Percentiles rank a stretch among this genome's conserved stretches.
Conservation (phyloP, 1,140 invertebrate genomes). For the Periplaneta americana region DNA sequence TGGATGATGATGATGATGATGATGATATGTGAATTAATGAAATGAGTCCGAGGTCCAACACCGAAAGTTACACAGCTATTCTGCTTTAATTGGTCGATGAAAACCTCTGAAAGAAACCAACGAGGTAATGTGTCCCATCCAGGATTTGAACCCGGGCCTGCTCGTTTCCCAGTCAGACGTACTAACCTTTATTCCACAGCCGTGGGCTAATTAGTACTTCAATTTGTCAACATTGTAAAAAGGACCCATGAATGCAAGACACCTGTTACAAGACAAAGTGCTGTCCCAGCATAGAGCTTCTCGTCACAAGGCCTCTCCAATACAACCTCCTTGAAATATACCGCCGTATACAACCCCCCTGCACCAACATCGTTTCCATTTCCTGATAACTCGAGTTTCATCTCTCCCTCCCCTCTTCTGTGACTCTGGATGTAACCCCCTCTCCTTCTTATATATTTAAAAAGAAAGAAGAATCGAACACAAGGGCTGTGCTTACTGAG, state of each 20-base stretch:
- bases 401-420: neutral
- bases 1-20: no score
- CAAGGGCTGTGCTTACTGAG: neutral
- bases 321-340: neutral
- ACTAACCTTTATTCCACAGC: no score
- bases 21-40: no score
- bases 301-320: neutral
- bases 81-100: no score
- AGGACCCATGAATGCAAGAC: neutral
- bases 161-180: no score
- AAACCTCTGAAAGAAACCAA: no score
- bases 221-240: no score
- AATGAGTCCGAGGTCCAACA: no score
- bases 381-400: neutral
- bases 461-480: neutral
- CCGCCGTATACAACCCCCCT: neutral
- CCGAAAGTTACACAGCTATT: no score
- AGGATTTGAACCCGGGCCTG: no score
- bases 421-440: neutral
- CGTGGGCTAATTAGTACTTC: no score
- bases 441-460: neutral
- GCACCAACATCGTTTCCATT: conserved; percentile 4
- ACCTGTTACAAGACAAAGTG: neutral
- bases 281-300: neutral
- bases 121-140: no score